Base-by-base conservation (phyloP, 2,113 vertebrate genomes). In the Tachuris rubrigastra region DNA sequence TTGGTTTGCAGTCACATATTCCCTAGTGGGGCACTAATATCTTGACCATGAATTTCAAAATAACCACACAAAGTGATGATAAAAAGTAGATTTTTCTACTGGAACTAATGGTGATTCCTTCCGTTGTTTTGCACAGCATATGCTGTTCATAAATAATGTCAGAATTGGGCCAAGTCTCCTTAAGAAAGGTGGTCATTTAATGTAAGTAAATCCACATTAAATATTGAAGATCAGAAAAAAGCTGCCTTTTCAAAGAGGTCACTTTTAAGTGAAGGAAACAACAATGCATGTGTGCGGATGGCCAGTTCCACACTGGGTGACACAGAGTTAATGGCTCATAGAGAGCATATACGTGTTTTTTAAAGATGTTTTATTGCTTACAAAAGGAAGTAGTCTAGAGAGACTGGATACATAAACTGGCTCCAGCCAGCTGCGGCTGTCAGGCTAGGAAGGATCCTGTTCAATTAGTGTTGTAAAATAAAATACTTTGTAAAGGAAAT, bases 401-500 rank as follows among this genome's bases (percentile, higher is more conserved):
- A 98, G 98, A 98, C 98, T 98, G 97, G 98, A 96, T 98, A 98
- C 98, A 98, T 98, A 98, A 98, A 98, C 98, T 98, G 98, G 98
- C 98, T 98, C 98, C 97, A 98, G 97, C 98, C 98, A 98, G 98
- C 98, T 98, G 98, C 41, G 96, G 97, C 98, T 98, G 98, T 98
- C 97, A 97, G 96, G 94, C 96, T 95, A 97, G 97, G 98, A 98
- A 98, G 97, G 97, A 98, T 98, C 98, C 98, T 97, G 97, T 98
- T 99, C 98, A 98, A 99, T 98, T 99, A 99, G 98, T 97, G 97
- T 97, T 98, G 98, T 98, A 99, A 99, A 99, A 99, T 99, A 99
- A 99, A 99, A 99, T 98, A 99, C 99, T 99, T 99, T 98, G 99
- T 99, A 99, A 99, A 99, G 98, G 98, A 99, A 99, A 99, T 99